These are phyloP conservation scores for Plumapathes pennacea DNA, from an alignment of 92 coral and sea anemone species.

Conservation along the genomic window DNA sequence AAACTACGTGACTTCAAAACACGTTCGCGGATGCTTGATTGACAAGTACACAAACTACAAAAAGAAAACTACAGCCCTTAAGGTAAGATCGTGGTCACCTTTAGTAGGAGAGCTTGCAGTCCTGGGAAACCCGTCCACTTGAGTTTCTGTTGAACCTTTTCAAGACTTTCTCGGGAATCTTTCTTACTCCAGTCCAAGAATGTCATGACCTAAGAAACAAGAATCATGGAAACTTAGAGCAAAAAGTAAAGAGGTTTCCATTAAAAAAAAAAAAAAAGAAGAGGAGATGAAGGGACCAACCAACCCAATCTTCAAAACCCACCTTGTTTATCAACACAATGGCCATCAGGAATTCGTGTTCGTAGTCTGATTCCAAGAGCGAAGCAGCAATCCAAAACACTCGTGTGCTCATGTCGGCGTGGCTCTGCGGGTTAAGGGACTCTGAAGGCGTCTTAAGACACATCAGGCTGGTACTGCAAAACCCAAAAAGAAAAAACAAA, in stretches of 20 bases:
- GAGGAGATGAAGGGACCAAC: no score
- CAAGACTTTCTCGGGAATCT: slow-evolving; percentile 82
- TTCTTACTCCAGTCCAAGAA: slow-evolving; percentile 74
- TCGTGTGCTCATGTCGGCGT: slow-evolving; percentile 92
- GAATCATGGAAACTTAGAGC: not conserved
- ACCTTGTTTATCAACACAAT: slow-evolving; percentile 89
- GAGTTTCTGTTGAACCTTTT: slow-evolving; percentile 78
- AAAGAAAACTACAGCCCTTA: no score
- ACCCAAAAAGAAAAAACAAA: not conserved
- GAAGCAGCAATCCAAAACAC: slow-evolving; percentile 99
- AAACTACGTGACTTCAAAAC: no score
- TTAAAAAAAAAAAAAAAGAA: no score
- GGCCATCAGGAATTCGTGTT: slow-evolving; percentile 95
- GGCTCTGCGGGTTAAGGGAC: slow-evolving; percentile 74
- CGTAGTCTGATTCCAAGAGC: slow-evolving; percentile 92
- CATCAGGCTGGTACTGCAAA: slow-evolving; percentile 84
- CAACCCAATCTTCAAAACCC: not conserved
- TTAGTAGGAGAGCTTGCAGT: slow-evolving; percentile 84
- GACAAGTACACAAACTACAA: no score
- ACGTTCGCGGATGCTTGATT: no score
- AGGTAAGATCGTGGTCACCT: no score
- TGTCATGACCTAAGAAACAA: slow-evolving; percentile 68
- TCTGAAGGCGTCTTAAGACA: slow-evolving; percentile 84
- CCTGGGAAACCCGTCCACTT: slow-evolving; percentile 98
- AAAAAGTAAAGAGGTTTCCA: no score